Conservation (phyloP, 2,113 vertebrate genomes). For the Phyllopteryx taeniolatus region DNA sequence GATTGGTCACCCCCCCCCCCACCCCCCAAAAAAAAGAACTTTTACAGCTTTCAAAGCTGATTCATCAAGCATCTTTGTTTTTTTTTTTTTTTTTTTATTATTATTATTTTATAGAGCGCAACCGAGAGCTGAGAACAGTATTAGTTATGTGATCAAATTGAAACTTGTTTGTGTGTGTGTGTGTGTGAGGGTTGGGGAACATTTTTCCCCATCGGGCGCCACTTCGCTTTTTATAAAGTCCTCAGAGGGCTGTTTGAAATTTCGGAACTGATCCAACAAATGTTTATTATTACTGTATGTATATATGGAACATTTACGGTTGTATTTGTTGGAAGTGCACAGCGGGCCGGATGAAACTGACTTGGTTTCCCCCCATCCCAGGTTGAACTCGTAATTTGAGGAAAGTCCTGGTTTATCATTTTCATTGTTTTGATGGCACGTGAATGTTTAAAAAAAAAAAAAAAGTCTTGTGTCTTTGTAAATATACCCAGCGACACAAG, state of each 20-base stretch:
- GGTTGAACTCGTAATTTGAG: neutral
- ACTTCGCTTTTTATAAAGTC: neutral
- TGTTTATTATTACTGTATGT: neutral
- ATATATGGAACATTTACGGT: neutral
- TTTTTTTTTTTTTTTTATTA: conserved; percentile 35
- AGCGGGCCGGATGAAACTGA: neutral
- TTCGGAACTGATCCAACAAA: neutral
- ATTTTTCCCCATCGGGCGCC: no score
- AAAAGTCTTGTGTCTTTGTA: conserved; percentile 47
- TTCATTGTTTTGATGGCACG: conserved; percentile 21
- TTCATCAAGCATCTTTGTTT: conserved; percentile 42
- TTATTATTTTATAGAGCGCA: conserved; percentile 39
- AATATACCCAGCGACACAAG: conserved; percentile 40
- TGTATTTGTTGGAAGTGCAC: neutral
- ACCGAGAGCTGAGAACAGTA: neutral
- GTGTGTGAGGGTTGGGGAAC: no score
- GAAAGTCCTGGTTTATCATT: conserved; percentile 1
- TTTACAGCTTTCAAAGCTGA: conserved; percentile 28
- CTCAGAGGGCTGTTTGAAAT: neutral
- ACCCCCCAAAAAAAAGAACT: neutral
- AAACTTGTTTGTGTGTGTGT: neutral
- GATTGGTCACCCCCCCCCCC: neutral
- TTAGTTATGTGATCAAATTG: neutral
- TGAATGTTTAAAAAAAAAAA: conserved; percentile 48
- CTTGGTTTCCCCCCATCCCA: neutral